Percentiles rank a stretch among this genome's conserved stretches.
These are phyloP conservation scores for Cossypha polioptera DNA, from an alignment of 2,797 vertebrate genomes.

Conservation along the genomic window DNA sequence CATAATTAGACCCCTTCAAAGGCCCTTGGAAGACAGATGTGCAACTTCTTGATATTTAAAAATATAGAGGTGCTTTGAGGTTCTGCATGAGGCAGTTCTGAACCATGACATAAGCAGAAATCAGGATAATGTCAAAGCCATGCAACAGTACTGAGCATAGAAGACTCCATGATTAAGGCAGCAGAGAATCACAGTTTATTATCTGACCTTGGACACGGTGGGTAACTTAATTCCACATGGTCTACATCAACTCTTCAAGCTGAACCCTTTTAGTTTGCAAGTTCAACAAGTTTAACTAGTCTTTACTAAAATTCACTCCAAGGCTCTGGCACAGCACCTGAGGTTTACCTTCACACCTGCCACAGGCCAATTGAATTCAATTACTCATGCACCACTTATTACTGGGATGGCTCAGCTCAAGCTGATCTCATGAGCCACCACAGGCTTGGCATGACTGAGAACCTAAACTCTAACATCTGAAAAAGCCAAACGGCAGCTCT, in stretches of 20 bases:
- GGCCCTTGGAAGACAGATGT: neutral
- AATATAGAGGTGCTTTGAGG: neutral
- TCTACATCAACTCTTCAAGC: neutral
- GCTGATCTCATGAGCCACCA: neutral
- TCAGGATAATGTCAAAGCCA: neutral
- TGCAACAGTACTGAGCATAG: neutral
- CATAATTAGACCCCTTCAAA: neutral
- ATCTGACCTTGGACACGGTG: neutral
- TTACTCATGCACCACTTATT: neutral
- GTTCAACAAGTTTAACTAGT: neutral
- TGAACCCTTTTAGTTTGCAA: neutral
- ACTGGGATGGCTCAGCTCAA: neutral
- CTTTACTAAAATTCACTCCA: neutral
- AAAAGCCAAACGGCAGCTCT: neutral
- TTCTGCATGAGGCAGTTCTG: neutral
- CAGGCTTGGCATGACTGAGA: rapidly evolving
- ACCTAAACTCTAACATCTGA: neutral
- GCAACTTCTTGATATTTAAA: neutral
- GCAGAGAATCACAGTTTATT: neutral
- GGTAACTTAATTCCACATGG: neutral
- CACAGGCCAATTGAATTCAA: neutral
- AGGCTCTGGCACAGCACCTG: neutral
- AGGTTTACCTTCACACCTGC: neutral
- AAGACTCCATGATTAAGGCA: neutral
- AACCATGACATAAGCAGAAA: neutral